Evolutionary conservation across 2,888 invertebrate species (phyloP).

Genomic region (Sclerodermus sp.): DNA sequence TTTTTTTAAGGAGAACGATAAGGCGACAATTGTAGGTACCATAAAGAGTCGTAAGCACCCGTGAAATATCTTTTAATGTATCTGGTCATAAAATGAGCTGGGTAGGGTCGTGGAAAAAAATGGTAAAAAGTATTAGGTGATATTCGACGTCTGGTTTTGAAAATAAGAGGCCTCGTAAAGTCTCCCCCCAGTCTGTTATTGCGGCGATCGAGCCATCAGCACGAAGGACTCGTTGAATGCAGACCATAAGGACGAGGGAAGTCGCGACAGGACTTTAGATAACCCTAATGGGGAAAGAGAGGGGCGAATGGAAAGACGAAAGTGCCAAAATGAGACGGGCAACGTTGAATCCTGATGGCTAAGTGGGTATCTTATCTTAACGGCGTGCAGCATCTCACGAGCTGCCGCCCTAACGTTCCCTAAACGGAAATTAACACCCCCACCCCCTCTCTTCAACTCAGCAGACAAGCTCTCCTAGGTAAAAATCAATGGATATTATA

Average conservation of each 20-base stretch:
- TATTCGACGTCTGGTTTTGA: no score
- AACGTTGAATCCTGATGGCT: slow-evolving; percentile 47
- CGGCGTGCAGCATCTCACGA: slow-evolving; percentile 40
- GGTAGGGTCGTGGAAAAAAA: no score
- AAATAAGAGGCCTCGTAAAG: no score
- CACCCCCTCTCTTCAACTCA: slow-evolving; percentile 12
- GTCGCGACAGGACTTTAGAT: slow-evolving; percentile 26
- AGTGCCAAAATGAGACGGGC: background rate
- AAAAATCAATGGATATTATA: slow-evolving; percentile 50
- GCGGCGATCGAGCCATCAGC: slow-evolving; percentile 19
- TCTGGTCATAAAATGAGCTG: no score
- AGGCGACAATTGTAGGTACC: no score
- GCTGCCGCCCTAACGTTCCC: slow-evolving; percentile 43
- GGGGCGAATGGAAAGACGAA: background rate
- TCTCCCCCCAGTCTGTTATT: no score
- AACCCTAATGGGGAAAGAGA: slow-evolving; percentile 24
- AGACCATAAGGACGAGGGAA: slow-evolving; percentile 18
- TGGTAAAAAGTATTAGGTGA: no score
- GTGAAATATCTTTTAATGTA: no score
- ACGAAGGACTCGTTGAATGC: slow-evolving; percentile 22
- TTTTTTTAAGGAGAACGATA: no score
- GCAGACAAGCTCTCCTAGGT: slow-evolving; percentile 11
- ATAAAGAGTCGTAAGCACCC: no score
- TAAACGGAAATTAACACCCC: slow-evolving; percentile 56
- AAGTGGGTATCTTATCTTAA: slow-evolving; percentile 55